phyloP scores from a whole-genome alignment of 2,888 invertebrate genomes.

The Acronicta alni region DNA sequence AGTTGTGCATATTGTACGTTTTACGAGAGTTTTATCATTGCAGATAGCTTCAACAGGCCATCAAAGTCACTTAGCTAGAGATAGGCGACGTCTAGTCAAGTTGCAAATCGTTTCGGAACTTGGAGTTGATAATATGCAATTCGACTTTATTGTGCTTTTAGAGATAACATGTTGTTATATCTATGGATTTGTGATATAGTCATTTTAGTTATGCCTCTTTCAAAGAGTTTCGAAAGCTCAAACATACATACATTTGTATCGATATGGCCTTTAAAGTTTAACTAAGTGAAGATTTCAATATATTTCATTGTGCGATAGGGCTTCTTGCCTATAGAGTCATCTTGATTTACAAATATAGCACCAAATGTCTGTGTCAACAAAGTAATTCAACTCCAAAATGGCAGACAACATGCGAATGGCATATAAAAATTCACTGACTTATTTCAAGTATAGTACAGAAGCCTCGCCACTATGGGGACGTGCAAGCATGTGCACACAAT shows the following conservation, averaged over 20 bases:
- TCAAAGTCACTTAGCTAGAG: slow-evolving; percentile 57
- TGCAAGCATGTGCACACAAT: slow-evolving; percentile 66
- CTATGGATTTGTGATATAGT: slow-evolving; percentile 13
- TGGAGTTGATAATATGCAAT: slow-evolving; percentile 47
- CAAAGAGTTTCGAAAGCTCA: neutral
- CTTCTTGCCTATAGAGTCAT: neutral
- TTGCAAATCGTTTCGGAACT: slow-evolving; percentile 56
- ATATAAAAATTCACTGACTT: slow-evolving; percentile 72
- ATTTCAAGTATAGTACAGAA: slow-evolving; percentile 71
- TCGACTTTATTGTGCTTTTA: slow-evolving; percentile 26
- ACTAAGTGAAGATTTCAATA: neutral
- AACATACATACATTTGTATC: neutral
- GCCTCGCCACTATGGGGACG: slow-evolving; percentile 70
- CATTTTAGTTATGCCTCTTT: slow-evolving; percentile 1
- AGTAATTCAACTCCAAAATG: slow-evolving; percentile 61
- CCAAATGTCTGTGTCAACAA: slow-evolving; percentile 56
- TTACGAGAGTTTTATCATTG: slow-evolving; percentile 59
- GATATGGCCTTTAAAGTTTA: neutral
- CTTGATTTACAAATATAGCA: slow-evolving; percentile 14
- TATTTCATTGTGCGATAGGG: neutral
- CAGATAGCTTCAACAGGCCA: slow-evolving; percentile 53
- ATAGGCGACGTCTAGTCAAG: slow-evolving; percentile 40
- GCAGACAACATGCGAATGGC: slow-evolving; percentile 59
- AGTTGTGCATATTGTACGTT: slow-evolving; percentile 57
- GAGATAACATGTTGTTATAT: slow-evolving; percentile 8